A percentile compares a stretch with the other conserved stretches of the same genome.
These are phyloP conservation scores for Notothenia rossii DNA, from an alignment of 2,113 vertebrate species.

Conservation along the genomic window DNA sequence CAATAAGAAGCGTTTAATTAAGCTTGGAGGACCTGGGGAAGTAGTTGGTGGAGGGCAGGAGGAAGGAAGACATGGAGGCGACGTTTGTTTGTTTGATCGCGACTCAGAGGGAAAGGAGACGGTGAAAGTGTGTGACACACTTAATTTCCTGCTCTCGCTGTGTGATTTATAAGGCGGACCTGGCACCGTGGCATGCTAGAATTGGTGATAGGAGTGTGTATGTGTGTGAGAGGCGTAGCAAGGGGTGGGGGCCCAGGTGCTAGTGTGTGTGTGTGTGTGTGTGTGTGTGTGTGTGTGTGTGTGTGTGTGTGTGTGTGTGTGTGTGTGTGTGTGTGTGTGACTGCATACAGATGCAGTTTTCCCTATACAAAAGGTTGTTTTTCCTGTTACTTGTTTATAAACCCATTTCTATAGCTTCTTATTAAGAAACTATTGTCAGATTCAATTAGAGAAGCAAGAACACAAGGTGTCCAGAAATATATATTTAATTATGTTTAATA, in stretches of 20 bases:
- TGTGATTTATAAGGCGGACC: conserved; percentile 71
- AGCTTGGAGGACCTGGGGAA: conserved; percentile 62
- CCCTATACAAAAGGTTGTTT: not conserved
- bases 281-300: conserved; percentile 32
- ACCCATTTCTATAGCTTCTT: not conserved
- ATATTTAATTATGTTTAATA: too few species aligned
- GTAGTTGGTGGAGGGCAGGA: conserved; percentile 41
- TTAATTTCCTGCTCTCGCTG: conserved; percentile 75
- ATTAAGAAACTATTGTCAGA: not conserved
- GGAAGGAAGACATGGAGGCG: conserved; percentile 31
- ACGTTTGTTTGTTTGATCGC: conserved; percentile 50
- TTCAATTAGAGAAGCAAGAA: not conserved
- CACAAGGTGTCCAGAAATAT: not conserved
- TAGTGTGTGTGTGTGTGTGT: not conserved
- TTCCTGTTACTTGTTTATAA: not conserved
- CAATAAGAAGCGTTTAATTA: conserved; percentile 77
- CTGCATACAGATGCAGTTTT: not conserved
- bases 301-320: conserved; percentile 30
- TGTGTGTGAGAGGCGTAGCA: conserved; percentile 30
- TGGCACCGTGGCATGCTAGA: conserved; percentile 41
- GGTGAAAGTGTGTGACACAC: conserved; percentile 61
- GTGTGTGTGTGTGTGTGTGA: not conserved
- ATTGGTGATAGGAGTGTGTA: conserved; percentile 48
- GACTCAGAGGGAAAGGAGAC: conserved; percentile 22
- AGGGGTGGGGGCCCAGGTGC: conserved; percentile 20